These are phyloP conservation scores for Isichthys henryi DNA, from an alignment of 2,113 vertebrate species.

Conservation along the genomic window DNA sequence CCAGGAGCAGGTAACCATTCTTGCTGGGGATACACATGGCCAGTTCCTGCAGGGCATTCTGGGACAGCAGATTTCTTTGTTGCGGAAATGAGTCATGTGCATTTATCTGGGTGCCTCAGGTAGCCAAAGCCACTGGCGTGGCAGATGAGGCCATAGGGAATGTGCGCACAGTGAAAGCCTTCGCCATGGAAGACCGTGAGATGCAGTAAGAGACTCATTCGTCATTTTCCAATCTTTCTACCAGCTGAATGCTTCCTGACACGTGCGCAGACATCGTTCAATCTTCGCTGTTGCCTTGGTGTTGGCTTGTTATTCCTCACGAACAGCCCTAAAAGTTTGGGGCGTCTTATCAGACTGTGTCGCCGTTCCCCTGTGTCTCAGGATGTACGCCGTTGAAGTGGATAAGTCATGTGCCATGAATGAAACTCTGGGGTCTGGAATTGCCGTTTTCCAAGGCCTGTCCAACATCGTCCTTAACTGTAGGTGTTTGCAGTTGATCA, in stretches of 20 bases:
- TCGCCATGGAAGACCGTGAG: slow-evolving; percentile 84
- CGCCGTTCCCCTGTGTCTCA: slow-evolving; percentile 34
- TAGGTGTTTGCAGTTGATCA: neutral
- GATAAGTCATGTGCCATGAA: slow-evolving; percentile 70
- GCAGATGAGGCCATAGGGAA: slow-evolving; percentile 87
- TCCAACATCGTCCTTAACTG: slow-evolving; percentile 88
- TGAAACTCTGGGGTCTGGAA: slow-evolving; percentile 78
- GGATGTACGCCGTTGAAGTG: slow-evolving; percentile 73
- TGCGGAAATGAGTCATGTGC: neutral
- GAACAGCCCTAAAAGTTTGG: neutral
- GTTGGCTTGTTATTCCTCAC: neutral
- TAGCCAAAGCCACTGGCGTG: slow-evolving; percentile 80
- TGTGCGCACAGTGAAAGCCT: slow-evolving; percentile 82
- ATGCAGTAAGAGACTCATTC: slow-evolving; percentile 48
- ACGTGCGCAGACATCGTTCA: neutral
- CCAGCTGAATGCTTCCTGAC: neutral
- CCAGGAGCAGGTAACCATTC: slow-evolving; percentile 77
- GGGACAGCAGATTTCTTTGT: neutral
- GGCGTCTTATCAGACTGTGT: neutral
- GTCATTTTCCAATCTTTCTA: neutral
- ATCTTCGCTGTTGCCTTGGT: neutral
- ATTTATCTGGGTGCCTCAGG: slow-evolving; percentile 46
- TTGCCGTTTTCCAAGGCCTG: slow-evolving; percentile 87
- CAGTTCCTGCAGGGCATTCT: neutral
- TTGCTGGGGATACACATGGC: neutral